Conservation (phyloP, 2,113 vertebrate genomes). For the Prunella fulvescens region DNA sequence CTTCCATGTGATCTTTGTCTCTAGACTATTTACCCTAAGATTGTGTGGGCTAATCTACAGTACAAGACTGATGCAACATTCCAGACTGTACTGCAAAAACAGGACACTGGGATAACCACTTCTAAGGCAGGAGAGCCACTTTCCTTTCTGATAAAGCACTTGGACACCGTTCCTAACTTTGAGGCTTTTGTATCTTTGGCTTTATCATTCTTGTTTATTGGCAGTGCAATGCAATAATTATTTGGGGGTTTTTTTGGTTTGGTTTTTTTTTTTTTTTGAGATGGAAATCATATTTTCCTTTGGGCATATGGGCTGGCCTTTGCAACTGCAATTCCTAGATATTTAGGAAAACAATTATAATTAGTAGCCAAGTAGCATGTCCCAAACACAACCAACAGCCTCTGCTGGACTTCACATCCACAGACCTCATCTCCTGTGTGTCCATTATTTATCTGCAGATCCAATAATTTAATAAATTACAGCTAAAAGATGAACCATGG, state of each 20-base stretch:
- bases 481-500: not conserved
- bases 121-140: not conserved
- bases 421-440: not conserved
- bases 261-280: not conserved
- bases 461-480: not conserved
- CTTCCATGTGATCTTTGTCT: not conserved
- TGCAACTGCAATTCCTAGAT: not conserved
- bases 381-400: not conserved
- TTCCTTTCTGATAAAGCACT: constrained; percentile 37
- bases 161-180: not conserved
- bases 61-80: constrained; percentile 3
- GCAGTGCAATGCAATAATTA: not conserved
- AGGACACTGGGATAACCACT: constrained; percentile 22
- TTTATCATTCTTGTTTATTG: not conserved
- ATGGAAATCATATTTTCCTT: not conserved
- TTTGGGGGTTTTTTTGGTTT: fast-evolving
- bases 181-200: not conserved
- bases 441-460: not conserved
- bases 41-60: not conserved
- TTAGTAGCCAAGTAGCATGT: not conserved
- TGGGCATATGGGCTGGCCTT: not conserved
- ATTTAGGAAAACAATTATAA: not conserved
- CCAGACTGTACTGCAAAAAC: constrained; percentile 25
- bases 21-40: constrained; percentile 20
- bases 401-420: not conserved